Evolutionary conservation across 1,140 invertebrate genomes (phyloP).

Genomic region (Bombus balteatus): DNA sequence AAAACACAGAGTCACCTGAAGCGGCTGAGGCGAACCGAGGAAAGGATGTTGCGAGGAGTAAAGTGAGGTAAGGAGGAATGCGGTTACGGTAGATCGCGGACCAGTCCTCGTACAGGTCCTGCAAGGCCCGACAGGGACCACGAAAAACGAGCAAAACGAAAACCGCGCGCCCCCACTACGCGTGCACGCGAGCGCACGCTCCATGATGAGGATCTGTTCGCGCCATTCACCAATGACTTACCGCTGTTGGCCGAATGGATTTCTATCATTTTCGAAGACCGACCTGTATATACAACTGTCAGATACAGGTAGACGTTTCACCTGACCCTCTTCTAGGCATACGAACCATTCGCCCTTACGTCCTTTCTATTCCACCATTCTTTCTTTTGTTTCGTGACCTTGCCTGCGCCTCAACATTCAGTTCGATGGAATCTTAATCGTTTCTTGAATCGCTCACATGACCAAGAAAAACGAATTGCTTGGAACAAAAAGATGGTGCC

Average conservation of each 20-base stretch:
- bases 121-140: constrained; percentile 56
- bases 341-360: background rate
- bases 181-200: background rate
- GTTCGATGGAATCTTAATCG: constrained; percentile 33
- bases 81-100: constrained; percentile 78
- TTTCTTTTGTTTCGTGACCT: constrained; percentile 2
- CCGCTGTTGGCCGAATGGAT: constrained; percentile 57
- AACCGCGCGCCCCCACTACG: constrained; percentile 38
- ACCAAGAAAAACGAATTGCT: constrained; percentile 23
- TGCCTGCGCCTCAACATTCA: background rate
- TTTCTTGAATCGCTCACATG: background rate
- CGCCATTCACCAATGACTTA: constrained; percentile 65
- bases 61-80: constrained; percentile 71
- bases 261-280: constrained; percentile 58
- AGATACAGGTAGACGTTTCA: constrained; percentile 33
- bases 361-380: background rate
- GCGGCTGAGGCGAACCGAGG: constrained; percentile 41
- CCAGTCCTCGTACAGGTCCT: constrained; percentile 69
- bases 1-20: constrained; percentile 45
- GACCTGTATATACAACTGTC: constrained; percentile 29
- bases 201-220: constrained; percentile 40
- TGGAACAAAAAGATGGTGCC: background rate
- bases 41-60: constrained; percentile 50
- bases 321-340: constrained; percentile 30
- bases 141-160: constrained; percentile 66